Evolutionary conservation across 2,113 vertebrate genomes (phyloP).

Genomic region (Chamaetylas fuelleborni): DNA sequence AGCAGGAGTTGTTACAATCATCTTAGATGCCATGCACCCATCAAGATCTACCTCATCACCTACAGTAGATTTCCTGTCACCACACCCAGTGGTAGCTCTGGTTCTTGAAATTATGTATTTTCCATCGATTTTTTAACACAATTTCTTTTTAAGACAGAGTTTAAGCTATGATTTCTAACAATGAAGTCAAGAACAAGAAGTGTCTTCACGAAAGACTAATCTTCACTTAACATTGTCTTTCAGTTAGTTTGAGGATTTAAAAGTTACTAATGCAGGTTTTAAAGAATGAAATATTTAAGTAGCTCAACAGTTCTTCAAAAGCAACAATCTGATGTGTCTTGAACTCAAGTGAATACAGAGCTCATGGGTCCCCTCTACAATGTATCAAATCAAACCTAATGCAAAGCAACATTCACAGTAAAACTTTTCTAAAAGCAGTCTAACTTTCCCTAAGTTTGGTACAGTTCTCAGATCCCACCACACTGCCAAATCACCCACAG

Average conservation of each 20-base stretch:
- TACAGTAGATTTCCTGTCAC: background rate
- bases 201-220: background rate
- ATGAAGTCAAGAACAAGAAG: background rate
- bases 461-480: background rate
- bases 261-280: background rate
- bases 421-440: background rate
- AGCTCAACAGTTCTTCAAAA: background rate
- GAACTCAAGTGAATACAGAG: background rate
- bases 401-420: background rate
- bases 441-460: background rate
- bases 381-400: fast-evolving
- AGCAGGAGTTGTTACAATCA: background rate
- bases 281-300: background rate
- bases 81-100: background rate
- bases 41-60: background rate
- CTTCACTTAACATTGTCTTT: background rate
- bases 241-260: background rate
- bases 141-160: background rate
- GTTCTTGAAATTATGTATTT: background rate
- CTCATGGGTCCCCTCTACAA: background rate
- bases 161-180: background rate
- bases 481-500: background rate
- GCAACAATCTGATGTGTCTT: background rate
- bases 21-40: fast-evolving
- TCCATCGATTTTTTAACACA: background rate